Conservation (phyloP, 1,140 invertebrate genomes). For the Stenopsyche tienmushanensis region DNA sequence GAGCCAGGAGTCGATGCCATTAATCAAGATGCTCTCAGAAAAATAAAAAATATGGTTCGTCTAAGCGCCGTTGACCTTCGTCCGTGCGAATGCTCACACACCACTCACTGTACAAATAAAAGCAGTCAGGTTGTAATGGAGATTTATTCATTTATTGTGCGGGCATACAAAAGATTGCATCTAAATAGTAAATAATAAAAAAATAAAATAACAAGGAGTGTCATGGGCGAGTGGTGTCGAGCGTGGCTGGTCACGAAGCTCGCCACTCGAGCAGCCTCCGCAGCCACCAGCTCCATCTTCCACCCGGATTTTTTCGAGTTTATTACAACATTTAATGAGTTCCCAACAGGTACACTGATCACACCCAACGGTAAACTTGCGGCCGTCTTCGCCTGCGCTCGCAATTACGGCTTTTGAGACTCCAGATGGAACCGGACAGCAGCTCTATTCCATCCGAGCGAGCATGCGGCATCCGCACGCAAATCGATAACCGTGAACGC, state of each 20-base stretch:
- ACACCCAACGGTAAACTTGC: constrained; percentile 14
- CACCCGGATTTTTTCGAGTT: too few species aligned
- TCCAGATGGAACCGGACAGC: too few species aligned
- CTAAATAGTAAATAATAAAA: constrained; percentile 5
- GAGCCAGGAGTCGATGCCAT: too few species aligned
- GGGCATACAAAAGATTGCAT: neutral
- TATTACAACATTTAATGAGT: too few species aligned
- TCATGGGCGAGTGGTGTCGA: constrained; percentile 16
- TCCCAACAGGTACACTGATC: too few species aligned
- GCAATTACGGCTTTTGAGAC: too few species aligned
- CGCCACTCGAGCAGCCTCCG: neutral
- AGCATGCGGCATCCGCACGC: neutral
- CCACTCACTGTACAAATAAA: neutral
- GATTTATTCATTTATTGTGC: neutral
- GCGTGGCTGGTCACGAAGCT: constrained; percentile 19
- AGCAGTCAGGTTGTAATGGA: neutral
- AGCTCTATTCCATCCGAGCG: neutral
- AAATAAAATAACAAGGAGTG: constrained; percentile 21
- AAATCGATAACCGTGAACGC: neutral
- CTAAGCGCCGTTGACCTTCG: neutral
- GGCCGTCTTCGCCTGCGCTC: too few species aligned
- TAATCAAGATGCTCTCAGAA: neutral
- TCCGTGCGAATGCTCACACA: neutral
- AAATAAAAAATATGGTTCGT: neutral
- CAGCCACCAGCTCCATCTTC: neutral